A percentile compares a stretch with the other conserved stretches of the same genome.
phyloP scores from a whole-genome alignment of 92 coral and sea anemone species.

The Porites divaricata region DNA sequence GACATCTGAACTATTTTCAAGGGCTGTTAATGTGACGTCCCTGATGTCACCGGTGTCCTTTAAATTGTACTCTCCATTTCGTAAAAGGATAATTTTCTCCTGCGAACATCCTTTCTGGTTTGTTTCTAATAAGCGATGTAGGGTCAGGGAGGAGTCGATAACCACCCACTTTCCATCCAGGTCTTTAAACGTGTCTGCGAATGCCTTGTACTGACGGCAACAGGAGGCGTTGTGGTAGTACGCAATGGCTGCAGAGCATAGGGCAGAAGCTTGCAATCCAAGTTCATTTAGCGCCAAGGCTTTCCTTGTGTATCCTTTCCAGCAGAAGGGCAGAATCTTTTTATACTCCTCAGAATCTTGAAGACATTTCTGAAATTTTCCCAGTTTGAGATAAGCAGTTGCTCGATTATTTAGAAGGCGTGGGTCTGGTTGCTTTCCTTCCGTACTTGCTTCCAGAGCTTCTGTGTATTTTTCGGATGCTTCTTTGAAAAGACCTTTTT shows the following conservation, averaged over 20 bases:
- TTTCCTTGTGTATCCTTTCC: too few relatives aligned
- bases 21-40: constrained; percentile 1
- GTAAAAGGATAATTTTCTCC: background rate
- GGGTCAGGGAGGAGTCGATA: background rate
- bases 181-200: constrained; percentile 9
- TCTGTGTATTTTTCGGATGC: too few relatives aligned
- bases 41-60: background rate
- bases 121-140: background rate
- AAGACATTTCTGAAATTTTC: too few relatives aligned
- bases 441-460: too few relatives aligned
- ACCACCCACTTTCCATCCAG: constrained; percentile 19
- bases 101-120: background rate
- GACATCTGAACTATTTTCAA: background rate
- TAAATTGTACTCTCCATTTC: background rate
- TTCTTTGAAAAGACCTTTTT: too few relatives aligned
- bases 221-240: constrained; percentile 8
- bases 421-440: too few relatives aligned
- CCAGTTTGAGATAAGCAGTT: too few relatives aligned
- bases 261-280: constrained; percentile 15
- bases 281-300: background rate
- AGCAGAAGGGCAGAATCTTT: too few relatives aligned
- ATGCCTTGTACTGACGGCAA: constrained; percentile 28
- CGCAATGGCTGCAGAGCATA: constrained; percentile 44
- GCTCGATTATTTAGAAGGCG: too few relatives aligned
- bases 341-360: too few relatives aligned